Evolutionary conservation across 2,888 invertebrate genomes (phyloP).

Genomic region (Drosophila kuntzei): DNA sequence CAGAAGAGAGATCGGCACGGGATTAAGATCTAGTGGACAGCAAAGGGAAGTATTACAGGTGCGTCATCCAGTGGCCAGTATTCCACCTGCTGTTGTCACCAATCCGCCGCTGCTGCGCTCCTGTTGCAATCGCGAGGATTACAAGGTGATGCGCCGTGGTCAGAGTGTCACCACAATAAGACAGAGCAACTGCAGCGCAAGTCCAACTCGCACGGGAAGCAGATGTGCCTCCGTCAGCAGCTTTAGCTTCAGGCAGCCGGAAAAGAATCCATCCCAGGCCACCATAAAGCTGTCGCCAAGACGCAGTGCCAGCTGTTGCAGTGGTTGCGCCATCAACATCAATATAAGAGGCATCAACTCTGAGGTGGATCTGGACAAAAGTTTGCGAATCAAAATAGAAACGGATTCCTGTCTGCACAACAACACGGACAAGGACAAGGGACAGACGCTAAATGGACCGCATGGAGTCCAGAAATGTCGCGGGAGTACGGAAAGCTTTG

Average conservation of each 20-base stretch:
- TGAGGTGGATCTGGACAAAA: slow-evolving; percentile 49
- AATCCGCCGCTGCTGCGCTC: slow-evolving; percentile 39
- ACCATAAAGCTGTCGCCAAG: slow-evolving; percentile 25
- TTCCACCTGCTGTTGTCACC: not conserved
- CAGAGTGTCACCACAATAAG: slow-evolving; percentile 17
- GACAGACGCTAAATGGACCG: not conserved
- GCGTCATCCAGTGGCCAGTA: slow-evolving; percentile 3
- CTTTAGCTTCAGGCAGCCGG: slow-evolving; percentile 4
- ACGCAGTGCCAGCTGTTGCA: slow-evolving; percentile 46
- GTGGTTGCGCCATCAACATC: slow-evolving; percentile 78
- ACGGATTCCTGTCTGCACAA: slow-evolving; percentile 51
- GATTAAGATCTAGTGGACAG: not conserved
- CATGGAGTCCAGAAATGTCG: not conserved
- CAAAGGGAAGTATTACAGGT: not conserved
- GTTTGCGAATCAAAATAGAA: slow-evolving; percentile 72
- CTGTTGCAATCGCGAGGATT: slow-evolving; percentile 46
- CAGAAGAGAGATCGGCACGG: slow-evolving; percentile 1
- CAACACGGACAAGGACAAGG: slow-evolving; percentile 34
- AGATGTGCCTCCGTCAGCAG: slow-evolving; percentile 22
- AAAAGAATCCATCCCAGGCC: slow-evolving; percentile 13
- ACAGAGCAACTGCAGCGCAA: not conserved
- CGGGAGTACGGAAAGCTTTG: slow-evolving; percentile 39
- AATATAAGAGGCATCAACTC: slow-evolving; percentile 60
- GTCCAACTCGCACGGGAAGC: not conserved
- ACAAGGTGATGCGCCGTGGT: slow-evolving; percentile 31